Base-by-base conservation (phyloP, 1,140 invertebrate species). In the Drosophila subobscura region DNA sequence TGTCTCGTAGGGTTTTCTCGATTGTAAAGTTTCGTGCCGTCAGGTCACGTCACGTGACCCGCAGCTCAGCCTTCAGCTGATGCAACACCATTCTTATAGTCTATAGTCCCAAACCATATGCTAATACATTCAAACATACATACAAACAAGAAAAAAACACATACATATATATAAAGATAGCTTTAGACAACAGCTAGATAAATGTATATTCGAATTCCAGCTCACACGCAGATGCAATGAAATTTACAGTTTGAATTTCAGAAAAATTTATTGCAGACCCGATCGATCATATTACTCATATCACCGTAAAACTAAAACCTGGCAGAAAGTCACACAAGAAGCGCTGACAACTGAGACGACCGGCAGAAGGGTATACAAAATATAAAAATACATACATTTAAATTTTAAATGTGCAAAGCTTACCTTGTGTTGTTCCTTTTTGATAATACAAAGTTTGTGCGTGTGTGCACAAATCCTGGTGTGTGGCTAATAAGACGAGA, bases 51-150 rank as follows among this genome's bases (percentile, higher is more conserved):
- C 16, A 20, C 16, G 16, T 20, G 0, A 20, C 16, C 16, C 16
- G 16, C 16, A 20, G 16, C 47, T 45, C 10, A 2, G 50, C 27
- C 16, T 40, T 63, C 55, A 41, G 79, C 58, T 79, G 61, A 49
- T 79, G 72, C 76, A 81, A 81, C 71, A 74, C 57, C 72, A 66
- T 81, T 83, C 71, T 65, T 70, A 76, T 86, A 86, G 83, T 81
- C 65, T 71, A 67, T 85, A 85, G 81, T 78, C 51, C 50, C 50
- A 20, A 20, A 40, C 50, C 63, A 81, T 85, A 86, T 81, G 70
- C 83, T 77, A 88, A 81, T 68, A 85, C 81, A 86, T 86, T 81
- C 66, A 81, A 68, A 86, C 80, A 86, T 81, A 72, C 73, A 86
- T 86, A 78, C 71, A 81, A 68, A 86, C 80, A 86, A 81, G 72